A percentile compares a stretch with the other conserved stretches of the same genome.
Conservation (phyloP, 2,797 vertebrate species). For the Erithacus rubecula region DNA sequence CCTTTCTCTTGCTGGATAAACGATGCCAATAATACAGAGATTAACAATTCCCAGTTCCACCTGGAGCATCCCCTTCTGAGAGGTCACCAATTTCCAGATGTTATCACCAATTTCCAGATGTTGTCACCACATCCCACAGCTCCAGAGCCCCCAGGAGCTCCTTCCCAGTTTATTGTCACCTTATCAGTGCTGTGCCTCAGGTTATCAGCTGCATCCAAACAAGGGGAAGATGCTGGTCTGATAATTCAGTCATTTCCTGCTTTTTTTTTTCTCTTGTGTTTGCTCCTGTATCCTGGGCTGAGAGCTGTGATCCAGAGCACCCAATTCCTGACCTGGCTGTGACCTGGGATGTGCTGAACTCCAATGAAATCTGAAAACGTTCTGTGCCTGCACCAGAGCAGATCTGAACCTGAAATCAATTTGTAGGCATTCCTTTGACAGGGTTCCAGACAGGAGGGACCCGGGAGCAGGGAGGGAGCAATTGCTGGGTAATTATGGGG, state of each 20-base stretch:
- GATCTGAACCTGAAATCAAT: neutral
- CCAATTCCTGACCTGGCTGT: neutral
- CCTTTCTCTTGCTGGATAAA: neutral
- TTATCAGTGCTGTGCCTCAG: neutral
- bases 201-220: constrained; percentile 6
- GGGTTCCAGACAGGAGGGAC: neutral
- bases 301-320: neutral
- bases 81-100: neutral
- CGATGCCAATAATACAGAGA: neutral
- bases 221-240: neutral
- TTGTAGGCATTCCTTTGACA: neutral
- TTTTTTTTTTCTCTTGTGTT: neutral
- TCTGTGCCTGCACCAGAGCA: neutral
- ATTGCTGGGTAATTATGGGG: neutral
- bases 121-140: neutral
- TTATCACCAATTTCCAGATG: neutral
- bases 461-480: neutral
- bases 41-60: neutral
- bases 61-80: neutral
- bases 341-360: neutral
- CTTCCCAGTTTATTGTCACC: neutral
- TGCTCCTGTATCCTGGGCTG: neutral
- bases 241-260: neutral
- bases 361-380: neutral
- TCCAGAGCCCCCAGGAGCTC: neutral